A percentile compares a stretch with the other conserved stretches of the same genome.
Conservation (phyloP, 2,888 invertebrate genomes). For the Acleris laterana region DNA sequence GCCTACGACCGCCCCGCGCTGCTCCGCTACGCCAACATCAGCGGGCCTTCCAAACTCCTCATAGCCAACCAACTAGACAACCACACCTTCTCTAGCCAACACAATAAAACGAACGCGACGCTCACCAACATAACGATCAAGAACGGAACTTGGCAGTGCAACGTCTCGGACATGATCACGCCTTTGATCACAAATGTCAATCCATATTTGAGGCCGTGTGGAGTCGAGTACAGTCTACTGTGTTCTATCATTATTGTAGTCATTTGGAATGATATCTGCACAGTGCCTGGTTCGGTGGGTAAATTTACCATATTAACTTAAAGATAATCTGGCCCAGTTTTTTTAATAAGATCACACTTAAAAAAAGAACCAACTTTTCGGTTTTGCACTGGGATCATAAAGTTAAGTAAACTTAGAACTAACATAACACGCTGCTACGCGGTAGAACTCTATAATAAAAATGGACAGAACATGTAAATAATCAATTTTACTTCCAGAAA, state of each 20-base stretch:
- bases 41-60: constrained; percentile 54
- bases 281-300: constrained; percentile 78
- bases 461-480: background rate
- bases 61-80: constrained; percentile 56
- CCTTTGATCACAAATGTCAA: constrained; percentile 87
- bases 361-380: too few relatives aligned
- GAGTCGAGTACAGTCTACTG: constrained; percentile 92
- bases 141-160: constrained; percentile 67
- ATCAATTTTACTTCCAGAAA: constrained; percentile 50
- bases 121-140: constrained; percentile 49
- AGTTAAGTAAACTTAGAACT: too few relatives aligned
- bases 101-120: constrained; percentile 35
- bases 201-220: constrained; percentile 92
- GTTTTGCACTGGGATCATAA: too few relatives aligned
- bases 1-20: constrained; percentile 66
- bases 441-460: background rate
- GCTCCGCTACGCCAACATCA: constrained; percentile 68
- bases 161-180: constrained; percentile 83
- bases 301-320: constrained; percentile 6
- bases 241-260: constrained; percentile 91
- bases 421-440: too few relatives aligned
- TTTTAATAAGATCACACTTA: too few relatives aligned
- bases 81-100: constrained; percentile 50
- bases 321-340: too few relatives aligned
- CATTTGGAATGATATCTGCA: constrained; percentile 90